Evolutionary conservation across 1,140 invertebrate genomes (phyloP), one percentile per base, ranked within the genome.

Genomic region (Cephus cinctus): DNA sequence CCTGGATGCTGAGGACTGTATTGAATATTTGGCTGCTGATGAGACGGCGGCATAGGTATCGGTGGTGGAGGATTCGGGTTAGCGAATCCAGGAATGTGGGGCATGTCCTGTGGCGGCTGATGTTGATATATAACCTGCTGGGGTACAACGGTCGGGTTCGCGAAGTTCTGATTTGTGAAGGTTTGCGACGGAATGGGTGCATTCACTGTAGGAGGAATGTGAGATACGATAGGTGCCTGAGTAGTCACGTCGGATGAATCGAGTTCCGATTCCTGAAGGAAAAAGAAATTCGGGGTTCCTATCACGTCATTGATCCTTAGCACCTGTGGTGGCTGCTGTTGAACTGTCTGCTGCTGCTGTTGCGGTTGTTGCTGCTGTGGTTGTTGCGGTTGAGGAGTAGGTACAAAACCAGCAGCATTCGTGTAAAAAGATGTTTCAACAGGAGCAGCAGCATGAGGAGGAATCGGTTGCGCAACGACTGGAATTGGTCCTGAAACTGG

Each of bases 101-200:
- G 46, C 45, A 76, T 71, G 9, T 75, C 74, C 25, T 72, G 69
- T 2, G 67, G 58, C 3, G 71, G 61, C 47, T 66, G 69, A 34
- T 73, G 71, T 18, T 65, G 65, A 31, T 75, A 76, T 40, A 76
- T 72, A 1, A 76, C 72, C 47, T 61, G 69, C 44, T 66, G 61
- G 9, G 68, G 56, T n/a, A 73, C 69, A 14, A 75, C 72, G 0
- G 72, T 70, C 19, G 73, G 59, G 43, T 69, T 72, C 16, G 75
- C 71, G 56, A 83, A 89, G 48, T 83, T 86, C 58, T 89, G 87
- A 73, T 90, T 90, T 20, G 87, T 90, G 58, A 88, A 90, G 19
- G 87, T 89, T 67, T 89, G 86, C 4, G 85, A 82, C 6, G 86
- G 85, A 59, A 89, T 89, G 16, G 83, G 79, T 35, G 73, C 77